Evolutionary conservation across 2,888 invertebrate genomes (phyloP).

Genomic region (Hirtodrosophila histrioides): DNA sequence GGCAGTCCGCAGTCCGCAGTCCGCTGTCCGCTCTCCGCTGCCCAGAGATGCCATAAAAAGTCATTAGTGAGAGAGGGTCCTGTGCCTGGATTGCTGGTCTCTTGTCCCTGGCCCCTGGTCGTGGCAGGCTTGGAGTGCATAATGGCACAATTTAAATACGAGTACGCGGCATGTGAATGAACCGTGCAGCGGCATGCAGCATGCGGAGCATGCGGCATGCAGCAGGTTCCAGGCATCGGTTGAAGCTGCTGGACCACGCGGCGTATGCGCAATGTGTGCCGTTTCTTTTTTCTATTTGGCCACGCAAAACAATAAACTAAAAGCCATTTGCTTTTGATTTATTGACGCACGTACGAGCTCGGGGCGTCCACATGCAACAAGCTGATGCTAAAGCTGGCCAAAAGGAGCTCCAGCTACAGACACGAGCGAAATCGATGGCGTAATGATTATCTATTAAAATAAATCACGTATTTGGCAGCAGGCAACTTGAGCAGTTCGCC

Average conservation of each 20-base stretch:
- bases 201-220: constrained; percentile 2
- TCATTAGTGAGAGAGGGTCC: constrained; percentile 71
- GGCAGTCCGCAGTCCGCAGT: constrained; percentile 10
- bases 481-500: constrained; percentile 35
- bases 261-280: constrained; percentile 56
- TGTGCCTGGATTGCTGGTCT: not conserved
- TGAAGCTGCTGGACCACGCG: constrained; percentile 25
- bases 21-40: constrained; percentile 6
- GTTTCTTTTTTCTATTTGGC: constrained; percentile 26
- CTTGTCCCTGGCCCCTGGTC: not conserved
- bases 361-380: constrained; percentile 58
- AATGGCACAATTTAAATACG: constrained; percentile 81
- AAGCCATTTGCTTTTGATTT: constrained; percentile 77
- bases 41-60: constrained; percentile 72
- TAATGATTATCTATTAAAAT: constrained; percentile 82
- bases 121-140: constrained; percentile 57
- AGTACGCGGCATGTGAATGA: constrained; percentile 70
- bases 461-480: constrained; percentile 79
- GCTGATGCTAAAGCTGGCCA: constrained; percentile 46
- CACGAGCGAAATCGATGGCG: constrained; percentile 77
- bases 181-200: constrained; percentile 49
- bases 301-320: constrained; percentile 73
- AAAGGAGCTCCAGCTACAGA: constrained; percentile 23
- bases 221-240: constrained; percentile 1
- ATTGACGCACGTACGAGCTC: constrained; percentile 67